Conservation (phyloP, 1,140 invertebrate species). For the Cherax destructor region DNA sequence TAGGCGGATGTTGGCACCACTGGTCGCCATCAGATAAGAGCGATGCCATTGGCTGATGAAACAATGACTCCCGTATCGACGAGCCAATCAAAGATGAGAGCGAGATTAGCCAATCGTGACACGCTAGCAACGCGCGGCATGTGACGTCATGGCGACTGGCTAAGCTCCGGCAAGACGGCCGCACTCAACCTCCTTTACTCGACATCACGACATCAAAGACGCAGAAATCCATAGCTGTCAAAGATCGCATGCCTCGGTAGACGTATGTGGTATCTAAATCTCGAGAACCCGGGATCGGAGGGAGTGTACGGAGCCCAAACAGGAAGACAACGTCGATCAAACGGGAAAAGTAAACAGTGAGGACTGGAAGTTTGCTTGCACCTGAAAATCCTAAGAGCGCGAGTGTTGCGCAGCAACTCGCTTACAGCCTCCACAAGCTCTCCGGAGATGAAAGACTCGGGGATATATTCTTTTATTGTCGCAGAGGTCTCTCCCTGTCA, state of each 20-base stretch:
- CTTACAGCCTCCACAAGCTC: background rate
- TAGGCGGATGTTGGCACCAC: conserved; percentile 17
- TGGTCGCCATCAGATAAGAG: conserved; percentile 55
- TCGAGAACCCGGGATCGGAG: background rate
- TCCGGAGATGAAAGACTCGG: background rate
- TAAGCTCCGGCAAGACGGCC: conserved; percentile 13
- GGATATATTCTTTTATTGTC: background rate
- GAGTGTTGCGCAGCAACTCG: background rate
- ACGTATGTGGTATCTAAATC: background rate
- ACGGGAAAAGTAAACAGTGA: background rate
- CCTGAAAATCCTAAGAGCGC: background rate
- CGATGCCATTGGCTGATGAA: conserved; percentile 64
- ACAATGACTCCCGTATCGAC: conserved; percentile 59
- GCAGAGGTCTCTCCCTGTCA: background rate
- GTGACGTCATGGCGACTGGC: conserved; percentile 47
- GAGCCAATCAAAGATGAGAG: conserved; percentile 64
- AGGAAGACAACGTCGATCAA: background rate
- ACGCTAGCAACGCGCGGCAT: conserved; percentile 57
- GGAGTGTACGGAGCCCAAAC: background rate
- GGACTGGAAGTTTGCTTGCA: background rate
- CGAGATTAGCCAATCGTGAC: conserved; percentile 59
- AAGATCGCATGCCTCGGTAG: background rate
- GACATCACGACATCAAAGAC: conserved; percentile 10
- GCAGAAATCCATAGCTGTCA: background rate
- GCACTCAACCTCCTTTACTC: background rate